phyloP scores from a whole-genome alignment of 2,797 vertebrate species.

The Rachycentron canadum region DNA sequence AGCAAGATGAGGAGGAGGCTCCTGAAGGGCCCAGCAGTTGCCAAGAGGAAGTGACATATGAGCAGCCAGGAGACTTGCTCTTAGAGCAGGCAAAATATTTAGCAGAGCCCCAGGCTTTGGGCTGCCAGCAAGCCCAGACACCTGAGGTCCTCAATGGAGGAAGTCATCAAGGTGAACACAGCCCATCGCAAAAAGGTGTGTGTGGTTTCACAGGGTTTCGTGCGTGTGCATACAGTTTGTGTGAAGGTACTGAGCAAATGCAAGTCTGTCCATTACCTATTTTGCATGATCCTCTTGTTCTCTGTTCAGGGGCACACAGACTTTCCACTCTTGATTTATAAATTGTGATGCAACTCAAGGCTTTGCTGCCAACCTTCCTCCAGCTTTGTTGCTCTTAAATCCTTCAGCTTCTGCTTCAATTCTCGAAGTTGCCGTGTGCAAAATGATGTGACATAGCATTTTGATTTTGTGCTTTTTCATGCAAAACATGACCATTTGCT shows the following conservation, averaged over 20 bases:
- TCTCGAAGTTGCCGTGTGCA: slow-evolving; percentile 54
- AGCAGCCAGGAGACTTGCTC: slow-evolving; percentile 75
- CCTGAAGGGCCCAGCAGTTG: slow-evolving; percentile 67
- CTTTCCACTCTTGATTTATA: slow-evolving; percentile 33
- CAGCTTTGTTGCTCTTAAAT: slow-evolving; percentile 65
- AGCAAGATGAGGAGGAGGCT: slow-evolving; percentile 69
- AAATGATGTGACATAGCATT: slow-evolving; percentile 57
- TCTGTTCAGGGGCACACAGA: slow-evolving; percentile 28
- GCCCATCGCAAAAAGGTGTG: slow-evolving; percentile 79
- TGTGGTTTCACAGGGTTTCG: slow-evolving; percentile 58
- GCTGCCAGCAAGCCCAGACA: slow-evolving; percentile 81
- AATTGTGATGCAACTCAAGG: slow-evolving; percentile 52
- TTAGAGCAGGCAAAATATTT: slow-evolving; percentile 79
- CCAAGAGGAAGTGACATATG: slow-evolving; percentile 71
- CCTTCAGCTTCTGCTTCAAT: slow-evolving; percentile 65
- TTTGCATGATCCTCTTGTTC: slow-evolving; percentile 62
- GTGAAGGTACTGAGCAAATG: slow-evolving; percentile 12
- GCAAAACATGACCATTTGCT: slow-evolving; percentile 74
- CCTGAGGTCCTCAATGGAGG: slow-evolving; percentile 85
- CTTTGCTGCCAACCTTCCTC: slow-evolving; percentile 62
- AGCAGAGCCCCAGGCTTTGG: slow-evolving; percentile 80
- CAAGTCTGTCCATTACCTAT: slow-evolving; percentile 21
- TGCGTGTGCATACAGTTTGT: slow-evolving; percentile 9
- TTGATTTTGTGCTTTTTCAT: slow-evolving; percentile 72
- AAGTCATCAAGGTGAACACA: slow-evolving; percentile 79